Evolutionary conservation across 2,797 vertebrate species (phyloP).

Genomic region (Enteromius unitaeniatus): DNA sequence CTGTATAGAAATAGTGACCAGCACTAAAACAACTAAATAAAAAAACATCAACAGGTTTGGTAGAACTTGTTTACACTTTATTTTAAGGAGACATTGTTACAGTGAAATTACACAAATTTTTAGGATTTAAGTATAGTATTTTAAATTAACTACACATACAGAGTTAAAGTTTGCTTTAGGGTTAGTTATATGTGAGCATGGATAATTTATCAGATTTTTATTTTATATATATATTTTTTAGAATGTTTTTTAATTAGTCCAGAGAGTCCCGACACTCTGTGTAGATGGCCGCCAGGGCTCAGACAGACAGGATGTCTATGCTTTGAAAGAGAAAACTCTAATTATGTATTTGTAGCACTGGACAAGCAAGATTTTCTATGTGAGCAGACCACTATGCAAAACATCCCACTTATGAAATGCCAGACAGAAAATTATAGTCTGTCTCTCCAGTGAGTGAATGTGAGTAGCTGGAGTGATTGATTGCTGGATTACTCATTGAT

Average conservation of each 20-base stretch:
- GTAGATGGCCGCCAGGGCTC: background rate
- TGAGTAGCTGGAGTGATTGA: constrained; percentile 18
- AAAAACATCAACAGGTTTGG: background rate
- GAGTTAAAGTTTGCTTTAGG: background rate
- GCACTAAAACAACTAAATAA: background rate
- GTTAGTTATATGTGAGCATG: background rate
- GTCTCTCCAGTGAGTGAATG: constrained; percentile 22
- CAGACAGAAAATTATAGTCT: constrained; percentile 41
- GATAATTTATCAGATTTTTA: background rate
- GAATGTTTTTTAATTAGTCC: background rate
- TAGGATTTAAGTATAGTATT: too few relatives aligned
- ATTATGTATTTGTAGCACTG: constrained; percentile 49
- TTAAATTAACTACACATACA: background rate
- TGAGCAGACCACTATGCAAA: constrained; percentile 26
- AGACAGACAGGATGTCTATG: constrained; percentile 46
- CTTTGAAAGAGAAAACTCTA: constrained; percentile 48
- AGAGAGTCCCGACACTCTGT: background rate
- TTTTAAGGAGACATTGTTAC: background rate
- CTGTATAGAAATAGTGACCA: background rate
- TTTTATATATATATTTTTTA: background rate
- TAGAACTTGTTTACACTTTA: background rate
- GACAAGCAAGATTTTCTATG: constrained; percentile 45
- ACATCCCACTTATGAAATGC: constrained; percentile 15
- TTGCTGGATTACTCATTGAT: constrained; percentile 51
- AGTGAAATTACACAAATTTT: background rate